These are phyloP conservation scores for Meiosimyza decipiens DNA, from an alignment of 2,888 invertebrate genomes.

Conservation along the genomic window DNA sequence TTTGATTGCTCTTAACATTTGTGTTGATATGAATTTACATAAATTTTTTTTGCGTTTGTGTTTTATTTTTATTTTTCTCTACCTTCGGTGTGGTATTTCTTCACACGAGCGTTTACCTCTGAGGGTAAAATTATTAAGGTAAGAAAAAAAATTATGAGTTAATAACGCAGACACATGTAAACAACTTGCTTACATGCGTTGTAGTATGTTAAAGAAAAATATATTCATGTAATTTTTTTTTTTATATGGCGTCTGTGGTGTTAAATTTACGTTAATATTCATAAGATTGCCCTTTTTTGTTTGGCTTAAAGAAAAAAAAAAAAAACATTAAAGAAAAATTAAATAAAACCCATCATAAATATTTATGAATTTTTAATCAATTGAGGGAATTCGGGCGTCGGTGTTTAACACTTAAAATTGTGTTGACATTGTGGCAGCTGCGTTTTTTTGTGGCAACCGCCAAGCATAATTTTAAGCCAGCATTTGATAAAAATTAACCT, in stretches of 20 bases:
- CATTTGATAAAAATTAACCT: too few relatives aligned
- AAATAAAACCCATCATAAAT: background rate
- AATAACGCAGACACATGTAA: constrained; percentile 22
- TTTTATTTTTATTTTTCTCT: background rate
- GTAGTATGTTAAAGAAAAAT: too few relatives aligned
- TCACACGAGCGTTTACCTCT: background rate
- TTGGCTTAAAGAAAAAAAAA: background rate
- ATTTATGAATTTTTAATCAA: constrained; percentile 10
- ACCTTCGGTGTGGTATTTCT: background rate
- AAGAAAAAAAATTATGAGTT: constrained; percentile 4
- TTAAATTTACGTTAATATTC: background rate
- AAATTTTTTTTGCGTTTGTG: constrained; percentile 13
- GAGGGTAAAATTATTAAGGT: background rate
- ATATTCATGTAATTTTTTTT: too few relatives aligned
- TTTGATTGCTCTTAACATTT: constrained; percentile 33
- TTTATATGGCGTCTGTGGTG: background rate
- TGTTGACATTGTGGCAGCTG: too few relatives aligned
- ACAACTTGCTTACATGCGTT: constrained; percentile 2
- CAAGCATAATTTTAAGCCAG: too few relatives aligned
- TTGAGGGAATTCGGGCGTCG: background rate
- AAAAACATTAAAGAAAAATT: background rate
- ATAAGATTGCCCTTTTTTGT: background rate
- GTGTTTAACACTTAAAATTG: too few relatives aligned
- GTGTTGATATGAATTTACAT: constrained; percentile 20
- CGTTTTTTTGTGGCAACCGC: too few relatives aligned